Base-by-base conservation (phyloP, 2,797 vertebrate species). In the Hyperoplus lanceolatus region DNA sequence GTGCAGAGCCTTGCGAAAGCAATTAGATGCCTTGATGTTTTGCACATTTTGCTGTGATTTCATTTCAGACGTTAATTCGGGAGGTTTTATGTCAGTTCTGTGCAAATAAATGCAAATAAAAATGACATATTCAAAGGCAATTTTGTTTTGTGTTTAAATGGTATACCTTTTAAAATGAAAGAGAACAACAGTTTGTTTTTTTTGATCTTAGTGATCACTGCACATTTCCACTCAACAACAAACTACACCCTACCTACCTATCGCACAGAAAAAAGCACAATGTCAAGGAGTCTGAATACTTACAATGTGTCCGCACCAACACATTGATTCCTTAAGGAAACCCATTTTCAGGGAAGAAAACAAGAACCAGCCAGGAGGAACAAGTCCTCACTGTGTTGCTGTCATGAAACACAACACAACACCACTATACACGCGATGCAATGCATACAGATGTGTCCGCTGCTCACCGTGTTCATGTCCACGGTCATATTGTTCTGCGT, bases 401-500 rank as follows among this genome's bases (percentile, higher is more conserved):
- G 36, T 68, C 14, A 29, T 29, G 29, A 29, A 29, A 29, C 53
- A n/a, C 48, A 69, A 57, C 36, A 42, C 11, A 42, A 45, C 10
- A 4, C 36, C 6, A 38, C 4, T 8, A 38, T 6, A 5, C 4
- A n/a, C 65, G 29, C 54, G 43, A 46, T 41, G 36, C 42, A 43
- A 15, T 2, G 18, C 48, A 18, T 59, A 66, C 38, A 5, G 60
- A 63, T 39, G 53, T 12, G 51, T 48, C 13, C 14, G 6, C 48
- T 2, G 56, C 92, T 97, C 92, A 98, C 97, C 95, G 94, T 93
- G 89, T 95, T 94, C 87, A 97, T 96, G 89, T 98, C 97, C 2
- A 97, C 95, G 1, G 95, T 96, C 94, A 97, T 91, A 1, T 95
- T 94, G 0, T 94, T 91, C 70, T 96, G 96, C 51, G 92, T 78